These are phyloP conservation scores for Chionomys nivalis DNA, from an alignment of 2,113 vertebrate species.

Conservation along the genomic window DNA sequence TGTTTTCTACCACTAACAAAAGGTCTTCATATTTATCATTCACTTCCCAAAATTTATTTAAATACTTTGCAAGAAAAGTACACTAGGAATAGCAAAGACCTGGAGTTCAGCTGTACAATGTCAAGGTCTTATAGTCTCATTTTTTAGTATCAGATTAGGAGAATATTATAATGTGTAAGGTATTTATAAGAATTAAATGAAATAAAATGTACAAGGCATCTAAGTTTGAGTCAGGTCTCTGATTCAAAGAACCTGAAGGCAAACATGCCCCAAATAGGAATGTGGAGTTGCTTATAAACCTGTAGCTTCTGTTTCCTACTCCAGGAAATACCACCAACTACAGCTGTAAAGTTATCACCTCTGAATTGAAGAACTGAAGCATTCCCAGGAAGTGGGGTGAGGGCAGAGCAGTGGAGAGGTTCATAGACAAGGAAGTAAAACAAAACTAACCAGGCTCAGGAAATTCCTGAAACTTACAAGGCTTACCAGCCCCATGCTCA, in stretches of 20 bases:
- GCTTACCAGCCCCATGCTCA: no score
- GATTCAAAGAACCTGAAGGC: not conserved
- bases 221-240: not conserved
- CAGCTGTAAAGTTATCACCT: no score
- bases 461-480: not conserved
- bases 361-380: not conserved
- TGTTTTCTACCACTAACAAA: conserved; percentile 7
- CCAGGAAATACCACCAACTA: not conserved
- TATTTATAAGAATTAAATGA: not conserved
- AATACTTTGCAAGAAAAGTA: not conserved
- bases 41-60: not conserved
- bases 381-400: not conserved
- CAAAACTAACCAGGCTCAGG: not conserved
- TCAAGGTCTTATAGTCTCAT: not conserved
- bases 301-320: not conserved
- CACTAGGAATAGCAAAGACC: not conserved
- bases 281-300: not conserved
- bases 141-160: not conserved
- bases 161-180: not conserved
- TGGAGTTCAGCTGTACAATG: not conserved
- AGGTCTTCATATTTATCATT: not conserved
- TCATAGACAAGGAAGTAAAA: no score
- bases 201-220: not conserved
- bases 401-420: not conserved
- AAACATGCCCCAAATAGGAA: not conserved